Evolutionary conservation across 2,113 vertebrate genomes (phyloP).

Genomic region (Cyprinus carpio): DNA sequence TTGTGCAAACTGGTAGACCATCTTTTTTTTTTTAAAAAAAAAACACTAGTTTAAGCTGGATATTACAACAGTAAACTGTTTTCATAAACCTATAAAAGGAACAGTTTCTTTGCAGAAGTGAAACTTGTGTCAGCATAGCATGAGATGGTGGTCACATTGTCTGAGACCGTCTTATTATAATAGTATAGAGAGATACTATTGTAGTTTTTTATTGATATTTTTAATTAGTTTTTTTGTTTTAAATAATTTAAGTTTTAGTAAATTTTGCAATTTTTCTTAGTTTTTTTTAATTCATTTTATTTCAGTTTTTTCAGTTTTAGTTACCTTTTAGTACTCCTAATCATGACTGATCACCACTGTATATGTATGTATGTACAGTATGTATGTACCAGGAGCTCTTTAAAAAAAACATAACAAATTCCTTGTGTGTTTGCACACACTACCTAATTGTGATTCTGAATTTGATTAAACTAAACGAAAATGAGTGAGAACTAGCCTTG

Average conservation of each 20-base stretch:
- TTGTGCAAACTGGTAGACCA: no score
- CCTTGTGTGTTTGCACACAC: no score
- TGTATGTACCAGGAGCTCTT: no score
- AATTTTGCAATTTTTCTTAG: neutral
- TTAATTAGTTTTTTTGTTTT: neutral
- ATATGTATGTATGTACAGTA: no score
- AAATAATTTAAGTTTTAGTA: neutral
- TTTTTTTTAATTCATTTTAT: neutral
- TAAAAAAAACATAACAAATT: no score
- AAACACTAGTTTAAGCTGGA: neutral
- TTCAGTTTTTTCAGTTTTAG: neutral
- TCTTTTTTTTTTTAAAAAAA: no score
- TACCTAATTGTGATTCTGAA: no score
- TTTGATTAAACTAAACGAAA: neutral
- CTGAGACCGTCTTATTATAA: neutral
- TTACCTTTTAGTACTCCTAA: neutral
- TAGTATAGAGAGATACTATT: neutral
- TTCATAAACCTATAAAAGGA: neutral
- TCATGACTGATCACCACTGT: no score
- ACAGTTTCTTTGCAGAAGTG: neutral
- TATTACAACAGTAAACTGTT: neutral
- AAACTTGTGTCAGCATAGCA: neutral
- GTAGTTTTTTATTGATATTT: neutral
- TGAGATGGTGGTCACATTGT: neutral
- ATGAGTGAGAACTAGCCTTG: neutral